phyloP scores from a whole-genome alignment of 2,888 invertebrate species.

The Agrotis exclamationis region DNA sequence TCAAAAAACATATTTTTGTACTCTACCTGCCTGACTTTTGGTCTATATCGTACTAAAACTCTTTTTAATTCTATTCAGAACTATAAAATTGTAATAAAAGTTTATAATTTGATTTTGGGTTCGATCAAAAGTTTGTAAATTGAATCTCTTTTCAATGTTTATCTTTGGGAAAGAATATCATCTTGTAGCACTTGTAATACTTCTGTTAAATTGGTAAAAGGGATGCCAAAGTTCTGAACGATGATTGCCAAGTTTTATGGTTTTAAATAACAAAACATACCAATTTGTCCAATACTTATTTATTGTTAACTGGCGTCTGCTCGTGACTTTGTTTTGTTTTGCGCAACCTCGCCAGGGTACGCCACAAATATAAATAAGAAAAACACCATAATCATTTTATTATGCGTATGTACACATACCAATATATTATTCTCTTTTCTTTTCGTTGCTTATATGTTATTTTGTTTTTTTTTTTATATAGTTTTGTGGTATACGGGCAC shows the following conservation, averaged over 20 bases:
- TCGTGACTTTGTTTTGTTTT: no score
- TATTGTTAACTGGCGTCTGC: no score
- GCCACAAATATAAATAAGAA: no score
- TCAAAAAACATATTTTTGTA: slow-evolving; percentile 35
- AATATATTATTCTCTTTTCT: no score
- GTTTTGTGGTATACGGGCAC: no score
- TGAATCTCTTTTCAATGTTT: slow-evolving; percentile 55
- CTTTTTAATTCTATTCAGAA: slow-evolving; percentile 34
- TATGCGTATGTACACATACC: no score
- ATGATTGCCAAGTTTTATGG: background rate
- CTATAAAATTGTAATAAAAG: slow-evolving; percentile 50
- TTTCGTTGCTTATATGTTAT: no score
- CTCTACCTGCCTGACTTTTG: slow-evolving; percentile 14
- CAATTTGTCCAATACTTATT: no score
- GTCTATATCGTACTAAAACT: slow-evolving; percentile 14
- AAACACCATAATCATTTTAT: no score
- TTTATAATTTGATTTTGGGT: slow-evolving; percentile 53
- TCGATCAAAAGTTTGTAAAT: slow-evolving; percentile 59
- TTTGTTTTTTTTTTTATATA: no score
- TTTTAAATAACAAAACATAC: no score
- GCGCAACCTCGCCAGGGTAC: no score
- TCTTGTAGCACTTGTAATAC: slow-evolving; percentile 5
- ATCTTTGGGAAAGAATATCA: slow-evolving; percentile 41
- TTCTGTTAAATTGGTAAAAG: slow-evolving; percentile 35
- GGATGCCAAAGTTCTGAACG: slow-evolving; percentile 5